Evolutionary conservation across 2,797 vertebrate genomes (phyloP).

Genomic region (Thripadectes ignobilis): DNA sequence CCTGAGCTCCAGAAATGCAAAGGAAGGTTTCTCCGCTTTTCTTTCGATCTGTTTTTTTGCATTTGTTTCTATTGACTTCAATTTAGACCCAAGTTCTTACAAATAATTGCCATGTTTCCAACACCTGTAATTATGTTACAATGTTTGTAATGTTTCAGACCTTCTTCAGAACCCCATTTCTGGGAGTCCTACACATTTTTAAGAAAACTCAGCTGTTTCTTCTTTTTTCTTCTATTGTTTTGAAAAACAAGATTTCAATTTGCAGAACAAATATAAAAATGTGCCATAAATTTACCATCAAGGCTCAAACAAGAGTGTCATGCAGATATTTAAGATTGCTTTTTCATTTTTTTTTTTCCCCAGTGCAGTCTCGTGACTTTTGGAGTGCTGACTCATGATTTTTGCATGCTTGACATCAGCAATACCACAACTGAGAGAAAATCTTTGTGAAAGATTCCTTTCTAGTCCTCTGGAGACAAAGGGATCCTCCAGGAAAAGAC

Average conservation of each 20-base stretch:
- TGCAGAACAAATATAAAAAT: neutral
- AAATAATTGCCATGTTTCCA: slow-evolving; percentile 13
- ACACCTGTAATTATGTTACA: slow-evolving; percentile 6
- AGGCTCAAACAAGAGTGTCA: neutral
- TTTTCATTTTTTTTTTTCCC: neutral
- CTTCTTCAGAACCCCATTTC: neutral
- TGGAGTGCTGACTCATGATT: slow-evolving; percentile 47
- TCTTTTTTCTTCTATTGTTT: neutral
- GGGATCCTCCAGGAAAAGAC: slow-evolving; percentile 53
- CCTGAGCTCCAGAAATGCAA: neutral
- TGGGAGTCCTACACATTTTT: neutral
- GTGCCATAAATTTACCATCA: neutral
- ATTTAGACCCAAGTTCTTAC: slow-evolving; percentile 29
- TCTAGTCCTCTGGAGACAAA: slow-evolving; percentile 60
- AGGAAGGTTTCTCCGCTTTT: neutral
- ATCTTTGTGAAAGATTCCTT: slow-evolving; percentile 62
- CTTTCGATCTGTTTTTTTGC: neutral
- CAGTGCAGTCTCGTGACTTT: slow-evolving; percentile 21
- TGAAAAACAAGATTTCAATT: neutral
- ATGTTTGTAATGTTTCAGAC: neutral
- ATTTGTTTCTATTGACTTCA: neutral
- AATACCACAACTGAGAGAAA: slow-evolving; percentile 72
- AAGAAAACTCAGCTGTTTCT: neutral
- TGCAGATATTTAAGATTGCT: neutral
- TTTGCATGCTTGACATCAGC: slow-evolving; percentile 60